Evolutionary conservation across 2,797 vertebrate genomes (phyloP).

Genomic region (Sebastes glaucus): DNA sequence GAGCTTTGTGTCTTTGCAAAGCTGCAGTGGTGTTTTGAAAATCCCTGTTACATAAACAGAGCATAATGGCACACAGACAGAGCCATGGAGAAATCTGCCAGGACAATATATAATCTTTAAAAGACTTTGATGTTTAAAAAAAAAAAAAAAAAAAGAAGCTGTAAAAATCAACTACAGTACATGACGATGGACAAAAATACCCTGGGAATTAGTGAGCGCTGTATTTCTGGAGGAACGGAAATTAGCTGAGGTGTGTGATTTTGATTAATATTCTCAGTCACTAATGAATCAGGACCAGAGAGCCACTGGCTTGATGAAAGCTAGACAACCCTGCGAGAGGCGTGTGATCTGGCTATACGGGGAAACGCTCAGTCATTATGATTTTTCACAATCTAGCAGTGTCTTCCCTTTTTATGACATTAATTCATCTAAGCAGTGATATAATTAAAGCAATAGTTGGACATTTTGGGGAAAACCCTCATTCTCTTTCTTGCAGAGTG

Average conservation of each 20-base stretch:
- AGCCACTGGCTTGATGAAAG: slow-evolving; percentile 13
- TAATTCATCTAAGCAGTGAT: background rate
- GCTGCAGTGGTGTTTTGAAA: slow-evolving; percentile 13
- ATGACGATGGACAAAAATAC: slow-evolving; percentile 42
- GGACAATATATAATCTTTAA: background rate
- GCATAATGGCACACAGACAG: background rate
- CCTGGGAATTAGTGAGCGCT: slow-evolving; percentile 25
- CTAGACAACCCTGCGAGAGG: background rate
- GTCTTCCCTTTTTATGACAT: background rate
- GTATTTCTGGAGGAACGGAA: slow-evolving; percentile 65
- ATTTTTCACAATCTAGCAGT: background rate
- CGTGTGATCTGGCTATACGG: background rate
- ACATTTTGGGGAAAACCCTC: background rate
- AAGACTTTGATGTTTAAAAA: slow-evolving; percentile 19
- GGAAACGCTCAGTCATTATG: background rate
- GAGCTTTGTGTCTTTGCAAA: slow-evolving; percentile 11
- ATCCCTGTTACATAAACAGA: slow-evolving; percentile 32
- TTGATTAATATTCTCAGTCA: slow-evolving; percentile 61
- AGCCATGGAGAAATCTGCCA: background rate
- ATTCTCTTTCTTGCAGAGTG: background rate
- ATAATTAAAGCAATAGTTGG: background rate
- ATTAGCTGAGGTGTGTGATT: slow-evolving; percentile 56
- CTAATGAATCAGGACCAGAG: slow-evolving; percentile 42
- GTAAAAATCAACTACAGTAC: slow-evolving; percentile 19
- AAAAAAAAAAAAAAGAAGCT: background rate